phyloP scores from a whole-genome alignment of 2,888 invertebrate species.

The Acleris sparsana region DNA sequence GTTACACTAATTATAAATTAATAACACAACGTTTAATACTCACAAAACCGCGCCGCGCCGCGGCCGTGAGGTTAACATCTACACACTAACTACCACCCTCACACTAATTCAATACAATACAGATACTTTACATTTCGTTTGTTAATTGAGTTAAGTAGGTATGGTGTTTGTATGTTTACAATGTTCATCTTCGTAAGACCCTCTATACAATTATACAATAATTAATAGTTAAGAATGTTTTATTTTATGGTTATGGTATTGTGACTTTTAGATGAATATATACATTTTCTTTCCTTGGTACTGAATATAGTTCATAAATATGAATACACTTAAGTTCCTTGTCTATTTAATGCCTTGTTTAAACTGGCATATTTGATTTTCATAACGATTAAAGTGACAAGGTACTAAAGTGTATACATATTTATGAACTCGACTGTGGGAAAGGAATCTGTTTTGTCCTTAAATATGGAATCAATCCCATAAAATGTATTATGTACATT shows the following conservation, averaged over 20 bases:
- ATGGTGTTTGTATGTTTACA: not conserved
- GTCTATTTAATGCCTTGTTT: too few relatives aligned
- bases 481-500: not conserved
- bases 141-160: not conserved
- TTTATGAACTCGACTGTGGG: too few relatives aligned
- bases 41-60: constrained; percentile 56
- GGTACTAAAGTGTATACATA: too few relatives aligned
- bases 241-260: too few relatives aligned
- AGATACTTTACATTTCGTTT: constrained; percentile 7
- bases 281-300: too few relatives aligned
- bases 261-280: not conserved
- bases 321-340: too few relatives aligned
- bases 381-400: too few relatives aligned
- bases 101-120: constrained; percentile 16
- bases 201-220: too few relatives aligned
- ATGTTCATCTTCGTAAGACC: too few relatives aligned
- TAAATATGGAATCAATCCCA: not conserved
- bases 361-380: too few relatives aligned
- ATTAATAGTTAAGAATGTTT: not conserved
- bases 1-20: constrained; percentile 75
- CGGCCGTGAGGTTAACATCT: constrained; percentile 18
- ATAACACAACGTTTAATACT: constrained; percentile 77
- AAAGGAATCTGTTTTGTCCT: too few relatives aligned
- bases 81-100: constrained; percentile 22
- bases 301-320: too few relatives aligned